phyloP scores from a whole-genome alignment of 1,140 invertebrate genomes.

The Halictus rubicundus region DNA sequence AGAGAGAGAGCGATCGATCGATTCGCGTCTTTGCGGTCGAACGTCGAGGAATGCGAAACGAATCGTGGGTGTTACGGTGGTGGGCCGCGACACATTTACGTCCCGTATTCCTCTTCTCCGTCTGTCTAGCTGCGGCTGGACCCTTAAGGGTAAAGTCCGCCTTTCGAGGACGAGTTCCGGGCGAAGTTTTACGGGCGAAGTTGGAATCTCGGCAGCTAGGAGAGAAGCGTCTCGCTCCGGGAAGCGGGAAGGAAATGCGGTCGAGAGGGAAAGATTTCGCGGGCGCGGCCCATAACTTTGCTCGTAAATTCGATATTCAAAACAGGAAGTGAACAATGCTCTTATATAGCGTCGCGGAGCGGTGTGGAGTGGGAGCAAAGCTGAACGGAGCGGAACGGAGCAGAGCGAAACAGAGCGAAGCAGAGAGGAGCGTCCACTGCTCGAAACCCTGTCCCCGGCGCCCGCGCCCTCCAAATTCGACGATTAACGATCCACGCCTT shows the following conservation, averaged over 20 bases:
- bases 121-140: slow-evolving; percentile 16
- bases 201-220: slow-evolving; percentile 51
- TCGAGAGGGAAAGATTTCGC: slow-evolving; percentile 54
- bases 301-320: slow-evolving; percentile 75
- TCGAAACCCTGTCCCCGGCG: neutral
- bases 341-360: slow-evolving; percentile 47
- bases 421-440: slow-evolving; percentile 1
- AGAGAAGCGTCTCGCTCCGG: neutral
- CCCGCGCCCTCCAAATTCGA: slow-evolving; percentile 42
- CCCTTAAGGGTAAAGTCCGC: slow-evolving; percentile 60
- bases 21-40: slow-evolving; percentile 25
- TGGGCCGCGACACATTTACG: slow-evolving; percentile 8
- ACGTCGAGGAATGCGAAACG: slow-evolving; percentile 58
- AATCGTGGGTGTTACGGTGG: slow-evolving; percentile 39
- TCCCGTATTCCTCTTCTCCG: slow-evolving; percentile 8
- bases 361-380: too few species aligned
- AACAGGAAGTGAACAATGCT: slow-evolving; percentile 71
- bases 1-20: slow-evolving; percentile 53
- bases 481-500: slow-evolving; percentile 38
- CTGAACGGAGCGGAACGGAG: too few species aligned
- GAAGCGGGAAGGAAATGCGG: slow-evolving; percentile 6
- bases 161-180: slow-evolving; percentile 57
- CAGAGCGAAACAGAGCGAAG: too few species aligned
- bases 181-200: slow-evolving; percentile 70
- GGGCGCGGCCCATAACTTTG: slow-evolving; percentile 62